phyloP scores from a whole-genome alignment of 2,888 invertebrate species.

The Zootermopsis nevadensis region DNA sequence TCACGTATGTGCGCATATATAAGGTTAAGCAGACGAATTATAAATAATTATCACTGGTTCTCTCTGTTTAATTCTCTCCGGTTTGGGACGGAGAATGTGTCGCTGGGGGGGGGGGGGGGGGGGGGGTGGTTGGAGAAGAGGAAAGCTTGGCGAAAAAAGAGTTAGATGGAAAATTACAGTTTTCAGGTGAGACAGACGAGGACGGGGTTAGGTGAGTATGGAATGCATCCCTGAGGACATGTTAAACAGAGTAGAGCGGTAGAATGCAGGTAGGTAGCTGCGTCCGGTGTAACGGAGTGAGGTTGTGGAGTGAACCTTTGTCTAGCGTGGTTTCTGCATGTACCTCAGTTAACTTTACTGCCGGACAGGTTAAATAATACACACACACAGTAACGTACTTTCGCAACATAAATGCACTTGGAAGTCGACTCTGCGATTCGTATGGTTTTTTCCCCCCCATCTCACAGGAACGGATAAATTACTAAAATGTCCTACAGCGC shows the following conservation, averaged over 20 bases:
- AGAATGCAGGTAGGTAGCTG: conserved; percentile 26
- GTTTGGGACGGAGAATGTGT: conserved; percentile 31
- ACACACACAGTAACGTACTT: conserved; percentile 20
- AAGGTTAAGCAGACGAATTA: conserved; percentile 42
- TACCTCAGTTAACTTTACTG: neutral
- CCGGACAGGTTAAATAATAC: conserved; percentile 31
- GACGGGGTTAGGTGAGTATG: conserved; percentile 5
- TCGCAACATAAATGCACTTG: conserved; percentile 29
- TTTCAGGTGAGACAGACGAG: conserved; percentile 9
- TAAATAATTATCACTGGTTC: conserved; percentile 40
- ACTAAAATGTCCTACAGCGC: conserved; percentile 28
- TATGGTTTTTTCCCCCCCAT: neutral
- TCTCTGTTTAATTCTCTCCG: conserved; percentile 30
- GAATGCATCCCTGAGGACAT: conserved; percentile 36
- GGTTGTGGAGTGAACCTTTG: neutral
- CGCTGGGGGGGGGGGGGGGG: conserved; percentile 1
- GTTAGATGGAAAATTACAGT: neutral
- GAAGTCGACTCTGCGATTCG: neutral
- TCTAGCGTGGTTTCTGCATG: neutral
- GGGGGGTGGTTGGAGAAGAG: neutral
- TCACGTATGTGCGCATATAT: conserved; percentile 21
- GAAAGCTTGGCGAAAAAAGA: conserved; percentile 14
- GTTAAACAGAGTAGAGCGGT: conserved; percentile 30
- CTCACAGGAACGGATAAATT: conserved; percentile 9
- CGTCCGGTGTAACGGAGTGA: neutral